A percentile compares a stretch with the other conserved stretches of the same genome.
Evolutionary conservation across 2,888 invertebrate species (phyloP).

Genomic region (Sclerodermus sp.): DNA sequence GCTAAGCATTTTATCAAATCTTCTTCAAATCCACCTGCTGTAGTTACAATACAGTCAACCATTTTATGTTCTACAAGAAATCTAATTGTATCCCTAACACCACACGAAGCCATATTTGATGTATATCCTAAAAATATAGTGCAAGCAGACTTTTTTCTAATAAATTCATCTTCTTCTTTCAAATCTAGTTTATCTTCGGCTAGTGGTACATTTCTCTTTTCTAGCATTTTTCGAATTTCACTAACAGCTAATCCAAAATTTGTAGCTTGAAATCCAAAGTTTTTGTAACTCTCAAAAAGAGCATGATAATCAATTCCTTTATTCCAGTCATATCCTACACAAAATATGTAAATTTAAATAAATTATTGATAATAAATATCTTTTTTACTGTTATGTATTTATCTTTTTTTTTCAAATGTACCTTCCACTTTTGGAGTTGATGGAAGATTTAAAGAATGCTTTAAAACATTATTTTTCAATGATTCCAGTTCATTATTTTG

Average conservation of each 20-base stretch:
- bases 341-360: too few species aligned
- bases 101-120: slow-evolving; percentile 95
- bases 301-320: slow-evolving; percentile 82
- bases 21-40: slow-evolving; percentile 98
- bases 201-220: slow-evolving; percentile 66
- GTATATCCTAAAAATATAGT: slow-evolving; percentile 97
- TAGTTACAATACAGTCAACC: slow-evolving; percentile 95
- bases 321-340: slow-evolving; percentile 95
- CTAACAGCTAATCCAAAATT: slow-evolving; percentile 88
- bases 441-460: too few species aligned
- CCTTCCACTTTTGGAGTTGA: too few species aligned
- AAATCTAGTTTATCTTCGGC: slow-evolving; percentile 68
- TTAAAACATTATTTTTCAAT: too few species aligned
- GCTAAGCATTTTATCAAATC: slow-evolving; percentile 98
- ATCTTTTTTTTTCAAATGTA: too few species aligned
- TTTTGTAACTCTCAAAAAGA: slow-evolving; percentile 76
- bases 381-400: too few species aligned
- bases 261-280: slow-evolving; percentile 96
- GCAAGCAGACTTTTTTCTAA: slow-evolving; percentile 76
- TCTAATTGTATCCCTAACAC: slow-evolving; percentile 86
- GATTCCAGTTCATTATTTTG: too few species aligned
- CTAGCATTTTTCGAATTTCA: slow-evolving; percentile 88
- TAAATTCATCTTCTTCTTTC: slow-evolving; percentile 79
- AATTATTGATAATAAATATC: too few species aligned
- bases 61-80: slow-evolving; percentile 85